Evolutionary conservation across 2,888 invertebrate genomes (phyloP), one percentile per base, ranked within the genome.

Genomic region (Leptogaster cylindrica): DNA sequence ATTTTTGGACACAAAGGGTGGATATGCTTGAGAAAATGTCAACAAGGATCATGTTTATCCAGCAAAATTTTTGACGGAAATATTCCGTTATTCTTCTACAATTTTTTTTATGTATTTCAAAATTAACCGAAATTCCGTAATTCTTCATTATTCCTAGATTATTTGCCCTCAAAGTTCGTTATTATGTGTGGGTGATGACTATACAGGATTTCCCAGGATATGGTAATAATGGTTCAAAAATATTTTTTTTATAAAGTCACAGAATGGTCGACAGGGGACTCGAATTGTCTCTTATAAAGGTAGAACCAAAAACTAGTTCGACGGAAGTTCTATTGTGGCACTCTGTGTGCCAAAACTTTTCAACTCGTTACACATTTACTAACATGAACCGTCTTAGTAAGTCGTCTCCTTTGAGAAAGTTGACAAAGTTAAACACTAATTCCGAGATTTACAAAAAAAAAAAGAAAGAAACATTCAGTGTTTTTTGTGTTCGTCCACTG

Each of bases 381-480:
- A 18, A 41, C 31, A 44, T n/a, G 61, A 64, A 33, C 48, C n/a
- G 33, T 33, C 64, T 64, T 64, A 64, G 48, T 31, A 28, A 64
- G 44, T 64, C 23, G 20, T 12, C 48, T 33, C 41, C 28, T 48
- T 48, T 64, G 64, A 48, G 48, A 64, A 64, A 61, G 50, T 65
- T 65, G 58, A 41, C 58, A 28, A 68, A 68, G 65, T 68, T 68
- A 68, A 68, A 68, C 68, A 68, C 44, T 44, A 66, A 68, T 68
- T 48, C 68, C 14, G 65, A 68, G 66, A 68, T 66, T 68, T 55
- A 28, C 10, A 12, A 44, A 61, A 27, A 65, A n/a, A n/a, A n/a
- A n/a, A n/a, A n/a, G n/a, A n/a, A n/a, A n/a, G n/a, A n/a, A n/a
- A n/a, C n/a, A n/a, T n/a, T n/a, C n/a, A n/a, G n/a, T n/a, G n/a